Conservation (phyloP, 2,888 invertebrate species). For the Sthenelais limicola region DNA sequence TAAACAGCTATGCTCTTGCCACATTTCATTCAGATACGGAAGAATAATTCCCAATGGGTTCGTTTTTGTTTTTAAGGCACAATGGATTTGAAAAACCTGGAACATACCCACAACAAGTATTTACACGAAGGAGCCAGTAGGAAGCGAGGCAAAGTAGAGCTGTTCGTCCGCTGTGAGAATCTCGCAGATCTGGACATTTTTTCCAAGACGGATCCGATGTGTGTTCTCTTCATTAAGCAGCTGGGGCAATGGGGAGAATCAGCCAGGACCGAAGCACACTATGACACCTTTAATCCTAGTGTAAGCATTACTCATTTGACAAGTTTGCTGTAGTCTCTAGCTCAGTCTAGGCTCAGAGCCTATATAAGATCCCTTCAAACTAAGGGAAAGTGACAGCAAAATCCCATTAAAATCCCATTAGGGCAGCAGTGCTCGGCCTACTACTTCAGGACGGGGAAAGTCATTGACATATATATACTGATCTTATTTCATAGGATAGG, state of each 20-base stretch:
- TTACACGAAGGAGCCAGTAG: not conserved
- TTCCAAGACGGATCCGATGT: conserved; percentile 63
- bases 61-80: too few relatives aligned
- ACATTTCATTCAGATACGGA: too few relatives aligned
- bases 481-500: too few relatives aligned
- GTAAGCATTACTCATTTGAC: conserved; percentile 44
- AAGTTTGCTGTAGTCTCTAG: not conserved
- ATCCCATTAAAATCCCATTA: too few relatives aligned
- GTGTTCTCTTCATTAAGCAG: conserved; percentile 60
- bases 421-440: not conserved
- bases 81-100: too few relatives aligned
- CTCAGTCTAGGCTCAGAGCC: not conserved
- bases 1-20: too few relatives aligned
- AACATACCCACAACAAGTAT: too few relatives aligned
- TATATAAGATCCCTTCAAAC: too few relatives aligned
- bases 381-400: too few relatives aligned
- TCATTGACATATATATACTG: too few relatives aligned
- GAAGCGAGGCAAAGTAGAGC: conserved; percentile 51
- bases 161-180: conserved; percentile 57
- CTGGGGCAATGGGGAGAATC: conserved; percentile 64
- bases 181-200: conserved; percentile 60
- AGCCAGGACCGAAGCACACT: conserved; percentile 59
- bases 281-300: conserved; percentile 57
- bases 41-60: too few relatives aligned
- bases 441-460: not conserved